Base-by-base conservation (phyloP, 2,113 vertebrate species). In the Paraplagusia blochii region DNA sequence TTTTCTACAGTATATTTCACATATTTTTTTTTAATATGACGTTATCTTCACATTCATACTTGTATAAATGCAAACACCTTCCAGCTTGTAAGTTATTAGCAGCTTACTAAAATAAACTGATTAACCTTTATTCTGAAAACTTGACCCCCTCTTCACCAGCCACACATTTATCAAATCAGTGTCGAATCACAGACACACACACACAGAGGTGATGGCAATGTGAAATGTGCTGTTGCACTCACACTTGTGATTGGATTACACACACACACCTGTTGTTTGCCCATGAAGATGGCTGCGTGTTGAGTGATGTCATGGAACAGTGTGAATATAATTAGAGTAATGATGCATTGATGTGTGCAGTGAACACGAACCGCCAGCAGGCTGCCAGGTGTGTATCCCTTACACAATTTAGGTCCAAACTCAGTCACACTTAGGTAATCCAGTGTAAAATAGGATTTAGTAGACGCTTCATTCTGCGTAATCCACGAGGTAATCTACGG, bases 281-380 rank as follows among this genome's bases (percentile, higher is more conserved):
- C 8, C 10, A 12, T 43, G 34, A 66, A 38, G 60, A 63, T 22
- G 49, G 36, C 59, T 61, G 44, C 65, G 59, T 53, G 43, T 39
- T 53, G 67, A 71, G 40, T 83, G 74, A 81, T 59, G 79, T 74
- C 47, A 83, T 80, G 69, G 66, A 83, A 74, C 66, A 72, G 69
- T 34, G 19, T n/a, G 65, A 66, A 68, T 83, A 82, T 76, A 76
- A 76, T 81, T 81, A 81, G 74, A 80, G 49, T 72, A 76, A 78
- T 73, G 72, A 77, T 55, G 42, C 54, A 54, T 52, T 58, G 58
- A 79, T 63, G 46, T 66, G 44, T 45, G 52, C 60, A 10, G 16
- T 47, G 63, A 71, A 49, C 13, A 14, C 6, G 12, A 54, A 36
- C 38, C 29, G 8, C 49, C 35, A 16, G 52, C 56, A 52, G 47